A percentile compares a stretch with the other conserved stretches of the same genome.
phyloP scores from a whole-genome alignment of 2,113 vertebrate genomes.

The Synodontis membranacea region DNA sequence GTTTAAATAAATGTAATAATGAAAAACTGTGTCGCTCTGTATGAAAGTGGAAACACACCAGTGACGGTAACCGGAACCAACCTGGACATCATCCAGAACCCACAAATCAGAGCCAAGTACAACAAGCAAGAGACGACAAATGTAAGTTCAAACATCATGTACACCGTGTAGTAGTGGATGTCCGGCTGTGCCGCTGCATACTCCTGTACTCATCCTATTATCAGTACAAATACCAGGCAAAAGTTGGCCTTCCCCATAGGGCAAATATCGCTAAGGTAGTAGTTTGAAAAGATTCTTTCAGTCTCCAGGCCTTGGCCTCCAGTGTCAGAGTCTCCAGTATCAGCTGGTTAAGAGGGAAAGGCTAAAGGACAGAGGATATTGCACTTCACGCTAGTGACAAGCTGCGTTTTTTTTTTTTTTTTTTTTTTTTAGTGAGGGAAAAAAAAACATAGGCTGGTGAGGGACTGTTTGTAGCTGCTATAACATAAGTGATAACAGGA shows the following conservation, averaged over 20 bases:
- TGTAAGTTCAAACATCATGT: constrained; percentile 73
- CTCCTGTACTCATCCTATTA: not conserved
- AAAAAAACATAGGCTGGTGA: no score
- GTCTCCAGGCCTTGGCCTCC: not conserved
- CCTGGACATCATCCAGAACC: constrained; percentile 95
- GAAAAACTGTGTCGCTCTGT: not conserved
- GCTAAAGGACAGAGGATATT: no score
- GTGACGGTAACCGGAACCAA: constrained; percentile 93
- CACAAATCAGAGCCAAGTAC: constrained; percentile 93
- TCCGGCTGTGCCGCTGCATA: not conserved
- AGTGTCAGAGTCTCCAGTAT: no score
- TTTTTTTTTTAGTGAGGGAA: no score
- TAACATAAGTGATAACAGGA: no score
- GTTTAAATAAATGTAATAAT: not conserved
- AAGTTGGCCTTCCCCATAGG: not conserved
- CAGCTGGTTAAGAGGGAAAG: no score
- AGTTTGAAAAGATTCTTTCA: not conserved
- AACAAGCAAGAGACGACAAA: constrained; percentile 89
- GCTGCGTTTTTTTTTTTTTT: no score
- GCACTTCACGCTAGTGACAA: no score
- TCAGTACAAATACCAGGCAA: not conserved
- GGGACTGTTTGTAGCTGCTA: no score
- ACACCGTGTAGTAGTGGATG: not conserved
- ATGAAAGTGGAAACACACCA: constrained; percentile 87
- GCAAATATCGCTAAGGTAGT: not conserved